Conservation (phyloP, 2,113 vertebrate species). For the Melanostigma gelatinosum region DNA sequence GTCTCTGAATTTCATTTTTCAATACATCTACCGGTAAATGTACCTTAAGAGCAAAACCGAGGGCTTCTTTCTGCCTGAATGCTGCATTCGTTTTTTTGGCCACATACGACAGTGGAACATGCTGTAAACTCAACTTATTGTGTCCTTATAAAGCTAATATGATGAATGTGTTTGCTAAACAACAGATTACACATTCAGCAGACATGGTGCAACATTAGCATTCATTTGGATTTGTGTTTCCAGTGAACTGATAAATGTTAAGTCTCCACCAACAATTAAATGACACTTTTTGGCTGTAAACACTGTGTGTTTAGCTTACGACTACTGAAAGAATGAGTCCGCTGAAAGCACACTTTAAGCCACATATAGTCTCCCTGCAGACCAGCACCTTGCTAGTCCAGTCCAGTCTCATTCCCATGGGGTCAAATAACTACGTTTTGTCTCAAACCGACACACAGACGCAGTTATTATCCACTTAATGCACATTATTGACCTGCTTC, state of each 20-base stretch:
- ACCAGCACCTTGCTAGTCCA: not conserved
- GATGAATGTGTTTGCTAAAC: not conserved
- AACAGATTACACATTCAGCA: conserved; percentile 2
- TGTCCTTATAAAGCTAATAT: not conserved
- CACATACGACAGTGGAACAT: not conserved
- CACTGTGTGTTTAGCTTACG: not conserved
- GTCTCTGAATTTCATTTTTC: not conserved
- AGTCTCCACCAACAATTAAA: not conserved
- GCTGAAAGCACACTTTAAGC: not conserved
- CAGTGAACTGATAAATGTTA: not conserved
- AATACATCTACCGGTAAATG: not conserved
- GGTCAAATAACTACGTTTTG: not conserved
- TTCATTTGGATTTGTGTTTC: not conserved
- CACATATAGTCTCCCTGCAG: not conserved
- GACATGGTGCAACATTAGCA: not conserved
- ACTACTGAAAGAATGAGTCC: not conserved
- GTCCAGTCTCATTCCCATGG: not conserved
- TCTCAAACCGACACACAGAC: not conserved
- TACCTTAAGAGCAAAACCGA: not conserved
- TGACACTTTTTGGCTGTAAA: not conserved
- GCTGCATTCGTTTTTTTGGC: not conserved
- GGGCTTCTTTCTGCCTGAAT: not conserved
- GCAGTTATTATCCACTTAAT: too few relatives aligned
- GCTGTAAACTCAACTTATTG: not conserved
- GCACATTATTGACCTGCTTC: too few relatives aligned